These are phyloP conservation scores for Cossypha heuglini DNA, from an alignment of 2,797 vertebrate genomes.

Conservation along the genomic window DNA sequence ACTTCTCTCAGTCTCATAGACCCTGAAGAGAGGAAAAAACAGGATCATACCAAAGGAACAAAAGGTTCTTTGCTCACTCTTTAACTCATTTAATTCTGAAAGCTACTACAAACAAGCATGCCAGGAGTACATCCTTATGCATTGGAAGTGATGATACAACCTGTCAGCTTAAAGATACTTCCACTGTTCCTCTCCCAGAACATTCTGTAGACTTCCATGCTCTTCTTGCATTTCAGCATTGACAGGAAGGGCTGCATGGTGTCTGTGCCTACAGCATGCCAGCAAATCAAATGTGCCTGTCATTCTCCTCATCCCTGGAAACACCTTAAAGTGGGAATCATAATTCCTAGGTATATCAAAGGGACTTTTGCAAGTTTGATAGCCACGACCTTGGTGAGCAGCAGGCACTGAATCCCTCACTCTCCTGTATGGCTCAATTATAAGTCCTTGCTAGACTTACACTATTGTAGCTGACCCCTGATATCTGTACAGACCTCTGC, in stretches of 20 bases:
- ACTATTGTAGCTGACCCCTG: background rate
- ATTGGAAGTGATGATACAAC: background rate
- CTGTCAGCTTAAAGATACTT: background rate
- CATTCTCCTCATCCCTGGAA: background rate
- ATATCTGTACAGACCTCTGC: background rate
- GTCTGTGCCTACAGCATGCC: background rate
- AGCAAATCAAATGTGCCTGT: background rate
- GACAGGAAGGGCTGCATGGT: background rate
- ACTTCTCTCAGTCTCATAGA: background rate
- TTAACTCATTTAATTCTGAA: background rate
- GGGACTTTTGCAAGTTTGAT: background rate
- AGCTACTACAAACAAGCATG: background rate
- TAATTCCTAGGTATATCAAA: background rate
- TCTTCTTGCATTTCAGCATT: background rate
- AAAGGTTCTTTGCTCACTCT: background rate
- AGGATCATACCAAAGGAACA: background rate
- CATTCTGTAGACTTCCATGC: background rate
- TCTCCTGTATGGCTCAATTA: background rate
- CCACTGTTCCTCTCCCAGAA: background rate
- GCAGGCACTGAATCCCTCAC: background rate
- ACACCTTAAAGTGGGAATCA: background rate
- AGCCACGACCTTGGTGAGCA: background rate
- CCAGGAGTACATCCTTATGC: background rate
- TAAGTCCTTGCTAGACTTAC: background rate
- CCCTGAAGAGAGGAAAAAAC: background rate